Base-by-base conservation (phyloP, 1,140 invertebrate species). In the Drosophila sucinea region DNA sequence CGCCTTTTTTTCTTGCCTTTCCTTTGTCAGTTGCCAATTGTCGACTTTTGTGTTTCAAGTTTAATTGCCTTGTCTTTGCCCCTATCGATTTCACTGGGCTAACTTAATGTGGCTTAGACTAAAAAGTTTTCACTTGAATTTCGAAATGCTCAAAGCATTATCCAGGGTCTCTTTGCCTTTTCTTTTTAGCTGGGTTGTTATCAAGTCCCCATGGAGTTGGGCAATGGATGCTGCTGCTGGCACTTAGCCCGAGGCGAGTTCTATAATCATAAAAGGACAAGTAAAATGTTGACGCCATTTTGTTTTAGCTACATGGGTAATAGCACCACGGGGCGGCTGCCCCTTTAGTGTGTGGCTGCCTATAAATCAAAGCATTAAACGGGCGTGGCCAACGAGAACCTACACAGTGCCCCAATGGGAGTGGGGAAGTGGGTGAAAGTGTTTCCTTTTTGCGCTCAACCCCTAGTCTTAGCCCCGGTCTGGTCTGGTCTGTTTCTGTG, bases 321-420 rank as follows among this genome's bases (percentile, higher is more conserved):
- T 73, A 38, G 58, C 56, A 51, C 65, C 58, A 40, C 33, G 60
- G 54, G 67, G 76, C 80, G 67, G 76, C 80, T 66, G 69, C 60
- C 41, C 54, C 60, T 62, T 68, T 72, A 60, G 74, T 77, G 73
- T 77, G 66, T 41, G 60, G 25, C 54, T 55, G 82, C 40, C 62
- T 54, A 89, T 89, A 89, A 89, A 89, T 89, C 84, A 90, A 90
- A 84, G 66, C 84, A 89, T 89, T 89, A 90, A 89, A n/a, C 68
- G 77, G 84, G 80, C 84, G 84, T 81, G 73, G 60, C 71, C 25
- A 51, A 11, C 54, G 3, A 33, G 68, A 30, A 27, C 54, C 51
- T 63, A 69, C 44, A 11, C 23, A 32, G 11, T 11, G 35, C 35
- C 3, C 25, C 4, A 38, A 27, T 41, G 67, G 40, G 57, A 38